Conservation (phyloP, 2,113 vertebrate genomes). For the Pyrgilauda ruficollis region DNA sequence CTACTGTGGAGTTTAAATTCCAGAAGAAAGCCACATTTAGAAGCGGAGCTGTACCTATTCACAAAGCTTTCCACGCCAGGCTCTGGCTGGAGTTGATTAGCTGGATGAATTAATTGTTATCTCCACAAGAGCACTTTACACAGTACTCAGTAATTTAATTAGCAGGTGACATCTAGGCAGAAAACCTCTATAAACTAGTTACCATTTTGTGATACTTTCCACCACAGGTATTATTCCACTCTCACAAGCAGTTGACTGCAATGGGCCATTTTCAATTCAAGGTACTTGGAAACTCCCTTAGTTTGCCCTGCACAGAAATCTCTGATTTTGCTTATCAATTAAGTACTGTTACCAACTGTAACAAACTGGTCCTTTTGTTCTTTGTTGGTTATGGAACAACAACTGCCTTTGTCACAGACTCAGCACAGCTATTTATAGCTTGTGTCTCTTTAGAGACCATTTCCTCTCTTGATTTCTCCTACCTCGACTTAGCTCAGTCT, state of each 20-base stretch:
- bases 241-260: not conserved
- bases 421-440: conserved; percentile 59
- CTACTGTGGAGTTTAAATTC: not conserved
- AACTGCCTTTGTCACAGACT: conserved; percentile 33
- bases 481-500: not conserved
- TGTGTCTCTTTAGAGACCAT: conserved; percentile 1
- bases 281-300: not conserved
- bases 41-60: not conserved
- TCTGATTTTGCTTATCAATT: conserved; percentile 33
- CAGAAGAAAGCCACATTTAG: not conserved
- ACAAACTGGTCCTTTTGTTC: conserved; percentile 48
- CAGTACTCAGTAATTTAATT: not conserved
- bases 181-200: not conserved
- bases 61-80: not conserved
- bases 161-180: not conserved
- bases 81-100: not conserved
- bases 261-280: not conserved
- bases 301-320: not conserved
- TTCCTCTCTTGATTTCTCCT: conserved; percentile 40
- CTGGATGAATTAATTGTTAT: not conserved
- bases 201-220: not conserved
- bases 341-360: conserved; percentile 49
- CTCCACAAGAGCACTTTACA: not conserved
- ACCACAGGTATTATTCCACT: not conserved
- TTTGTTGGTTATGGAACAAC: conserved; percentile 54